Evolutionary conservation across 2,888 invertebrate species (phyloP), one percentile per base, ranked within the genome.

Genomic region (Dicyrtoma fusca): DNA sequence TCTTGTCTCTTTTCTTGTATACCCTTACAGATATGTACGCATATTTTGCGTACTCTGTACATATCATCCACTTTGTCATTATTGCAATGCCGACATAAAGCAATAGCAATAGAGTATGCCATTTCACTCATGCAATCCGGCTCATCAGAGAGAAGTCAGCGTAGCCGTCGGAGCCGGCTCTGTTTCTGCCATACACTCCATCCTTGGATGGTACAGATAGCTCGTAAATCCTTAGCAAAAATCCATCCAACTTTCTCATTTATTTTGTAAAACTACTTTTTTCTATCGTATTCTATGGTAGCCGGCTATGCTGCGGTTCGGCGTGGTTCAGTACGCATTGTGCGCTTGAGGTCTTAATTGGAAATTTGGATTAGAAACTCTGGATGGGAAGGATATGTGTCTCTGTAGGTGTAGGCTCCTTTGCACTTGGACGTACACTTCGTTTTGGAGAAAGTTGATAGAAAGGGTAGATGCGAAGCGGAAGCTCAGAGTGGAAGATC

Each of bases 321-420:
- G 34, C 34, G 3, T 42, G 34, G 51, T 53, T 26, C 42, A 13
- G 66, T 57, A 68, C 57, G 68, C 55, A 21, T 57, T 5, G 34
- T 34, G 8, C 3, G 34, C 34, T 23, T 59, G 57, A 68, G 68
- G 57, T 68, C 68, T 68, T 68, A 68, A 68, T 68, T 68, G 55
- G 68, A 57, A 57, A 68, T 57, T 23, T 21, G 68, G 68, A 68
- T 68, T 68, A 55, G 25, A 34, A 34, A 34, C n/a, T 34, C 4
- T 34, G 8, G 34, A 5, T 34, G 34, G 34, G 3, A 8, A 34
- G 34, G 8, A 34, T 34, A 34, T 34, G 8, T 5, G 34, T 8
- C 4, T 3, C 34, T 34, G 34, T 34, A n/a, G 34, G 34, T 34
- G 34, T 34, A 5, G 34, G 34, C 3, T 34, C 4, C 8, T 3